These are phyloP conservation scores for Chlamydotis undulata DNA, from an alignment of 2,113 vertebrate species.

Conservation along the genomic window DNA sequence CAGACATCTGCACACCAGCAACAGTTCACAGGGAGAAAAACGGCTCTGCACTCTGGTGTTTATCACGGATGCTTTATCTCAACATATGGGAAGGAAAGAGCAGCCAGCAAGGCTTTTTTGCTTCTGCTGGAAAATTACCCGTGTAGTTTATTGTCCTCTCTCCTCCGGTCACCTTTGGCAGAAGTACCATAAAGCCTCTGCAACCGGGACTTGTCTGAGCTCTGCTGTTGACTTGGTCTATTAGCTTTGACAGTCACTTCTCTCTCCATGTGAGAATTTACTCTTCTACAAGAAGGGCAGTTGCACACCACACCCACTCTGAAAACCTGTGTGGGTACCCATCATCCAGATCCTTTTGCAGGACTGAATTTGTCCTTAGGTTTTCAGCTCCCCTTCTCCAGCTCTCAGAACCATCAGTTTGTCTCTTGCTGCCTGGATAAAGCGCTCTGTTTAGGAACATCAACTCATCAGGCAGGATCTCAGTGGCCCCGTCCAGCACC, in stretches of 20 bases:
- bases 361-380: not conserved
- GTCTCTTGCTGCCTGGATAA: not conserved
- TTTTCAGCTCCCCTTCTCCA: not conserved
- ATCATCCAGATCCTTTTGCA: not conserved
- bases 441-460: constrained; percentile 24
- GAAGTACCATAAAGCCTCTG: not conserved
- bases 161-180: not conserved
- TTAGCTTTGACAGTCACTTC: not conserved
- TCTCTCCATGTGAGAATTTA: not conserved
- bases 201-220: not conserved
- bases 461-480: constrained; percentile 1
- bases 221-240: not conserved
- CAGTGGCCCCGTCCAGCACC: not conserved
- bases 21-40: not conserved
- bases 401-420: not conserved
- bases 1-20: not conserved
- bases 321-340: not conserved
- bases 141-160: not conserved
- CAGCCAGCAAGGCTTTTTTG: not conserved
- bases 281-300: not conserved
- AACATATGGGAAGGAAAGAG: constrained; percentile 21
- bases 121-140: constrained; percentile 37
- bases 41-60: not conserved
- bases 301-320: not conserved
- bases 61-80: constrained; percentile 29